Evolutionary conservation across 1,140 invertebrate genomes (phyloP), one percentile per base, ranked within the genome.

Genomic region (Drosophila murphyi): DNA sequence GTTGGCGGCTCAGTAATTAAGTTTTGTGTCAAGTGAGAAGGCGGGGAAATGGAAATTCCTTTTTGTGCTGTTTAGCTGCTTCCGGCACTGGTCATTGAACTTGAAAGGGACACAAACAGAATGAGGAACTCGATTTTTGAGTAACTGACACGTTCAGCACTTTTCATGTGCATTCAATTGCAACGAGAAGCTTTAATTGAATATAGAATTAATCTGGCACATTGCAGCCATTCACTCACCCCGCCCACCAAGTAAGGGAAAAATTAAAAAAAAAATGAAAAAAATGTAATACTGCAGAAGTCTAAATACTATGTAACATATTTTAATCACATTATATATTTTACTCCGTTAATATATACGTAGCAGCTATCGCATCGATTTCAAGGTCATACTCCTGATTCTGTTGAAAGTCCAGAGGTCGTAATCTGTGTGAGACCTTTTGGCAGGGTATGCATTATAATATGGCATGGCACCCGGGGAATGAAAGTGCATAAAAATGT

Each of bases 1-100:
- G 80, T 68, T 56, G 59, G 43, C 56, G 60, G 37, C 60, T 47
- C 63, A 70, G 83, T 85, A 87, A 87, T 87, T 87, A 87, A 88
- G 82, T 78, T 68, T 55, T 81, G 34, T 80, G 74, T 71, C 78
- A 80, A 80, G 82, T 83, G 68, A n/a, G 62, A 43, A 43, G 39
- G 39, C n/a, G 43, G 72, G 32, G 43, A 50, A 34, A 59, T n/a
- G 61, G 51, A 55, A 50, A 37, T 3, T 32, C 5, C 28, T 51
- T 28, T 28, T 51, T 50, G 34, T 50, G 5, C 37, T n/a, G 45
- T 54, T 52, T 43, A 70, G 67, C 48, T 60, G 50, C 63, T 83
- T 88, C 76, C 82, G 72, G 64, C 37, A 39, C 37, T 83, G 82
- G 82, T 83, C 82, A 87, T 57, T 65, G 80, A 87, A 88, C 82